Conservation (phyloP, 2,797 vertebrate genomes). For the Hirundo rustica region DNA sequence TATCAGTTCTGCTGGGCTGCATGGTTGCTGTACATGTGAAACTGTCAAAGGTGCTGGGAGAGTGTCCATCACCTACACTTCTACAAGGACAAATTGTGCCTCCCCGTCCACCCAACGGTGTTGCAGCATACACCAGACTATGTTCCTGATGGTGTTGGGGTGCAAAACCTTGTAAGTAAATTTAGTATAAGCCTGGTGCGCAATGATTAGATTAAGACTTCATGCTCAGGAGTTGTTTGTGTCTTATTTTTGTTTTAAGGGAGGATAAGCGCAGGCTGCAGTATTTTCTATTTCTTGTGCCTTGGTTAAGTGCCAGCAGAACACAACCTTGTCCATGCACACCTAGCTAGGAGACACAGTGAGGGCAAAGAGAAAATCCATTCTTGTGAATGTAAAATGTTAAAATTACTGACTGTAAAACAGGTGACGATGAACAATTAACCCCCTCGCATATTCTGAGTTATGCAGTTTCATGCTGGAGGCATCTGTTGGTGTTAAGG, state of each 20-base stretch:
- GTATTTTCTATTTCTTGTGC: background rate
- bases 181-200: background rate
- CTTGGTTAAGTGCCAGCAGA: background rate
- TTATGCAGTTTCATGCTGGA: background rate
- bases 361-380: background rate
- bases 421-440: background rate
- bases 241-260: background rate
- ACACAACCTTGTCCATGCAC: background rate
- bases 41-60: background rate
- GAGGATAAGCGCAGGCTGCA: background rate
- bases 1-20: background rate
- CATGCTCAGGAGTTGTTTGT: background rate
- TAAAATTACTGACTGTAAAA: background rate
- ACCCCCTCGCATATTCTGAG: accelerated
- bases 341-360: background rate
- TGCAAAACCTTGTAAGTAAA: background rate
- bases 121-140: background rate
- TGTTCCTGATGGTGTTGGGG: background rate
- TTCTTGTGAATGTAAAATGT: background rate
- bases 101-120: background rate
- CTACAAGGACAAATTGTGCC: background rate
- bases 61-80: background rate
- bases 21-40: background rate
- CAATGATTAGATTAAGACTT: background rate
- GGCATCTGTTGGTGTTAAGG: background rate